Conservation (phyloP, 2,113 vertebrate species). For the Vulpes vulpes region DNA sequence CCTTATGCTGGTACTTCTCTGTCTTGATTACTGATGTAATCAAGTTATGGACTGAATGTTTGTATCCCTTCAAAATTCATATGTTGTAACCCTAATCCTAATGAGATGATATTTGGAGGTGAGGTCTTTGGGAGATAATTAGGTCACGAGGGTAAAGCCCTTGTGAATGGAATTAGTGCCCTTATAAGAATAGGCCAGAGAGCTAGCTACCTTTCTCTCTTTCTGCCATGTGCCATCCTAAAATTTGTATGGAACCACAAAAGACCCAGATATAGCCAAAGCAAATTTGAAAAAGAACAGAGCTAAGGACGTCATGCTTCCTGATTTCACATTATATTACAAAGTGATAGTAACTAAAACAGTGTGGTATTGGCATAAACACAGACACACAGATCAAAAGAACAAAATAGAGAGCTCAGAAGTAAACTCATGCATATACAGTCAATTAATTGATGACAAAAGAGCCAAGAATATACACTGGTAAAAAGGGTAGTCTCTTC, state of each 20-base stretch:
- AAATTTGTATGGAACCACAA: neutral
- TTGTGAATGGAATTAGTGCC: neutral
- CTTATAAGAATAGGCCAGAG: neutral
- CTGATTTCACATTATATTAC: neutral
- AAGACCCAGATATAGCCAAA: neutral
- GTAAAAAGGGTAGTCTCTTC: neutral
- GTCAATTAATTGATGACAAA: neutral
- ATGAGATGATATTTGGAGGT: neutral
- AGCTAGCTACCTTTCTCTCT: neutral
- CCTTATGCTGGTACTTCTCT: neutral
- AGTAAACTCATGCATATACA: neutral
- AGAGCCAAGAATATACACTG: neutral
- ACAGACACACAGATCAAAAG: neutral
- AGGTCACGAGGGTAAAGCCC: neutral
- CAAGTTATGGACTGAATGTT: neutral
- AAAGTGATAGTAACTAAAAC: neutral
- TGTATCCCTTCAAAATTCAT: neutral
- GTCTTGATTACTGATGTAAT: neutral
- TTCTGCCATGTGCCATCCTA: neutral
- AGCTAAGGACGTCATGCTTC: neutral
- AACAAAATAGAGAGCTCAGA: neutral
- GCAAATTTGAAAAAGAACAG: neutral
- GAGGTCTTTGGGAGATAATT: neutral
- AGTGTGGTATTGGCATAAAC: neutral
- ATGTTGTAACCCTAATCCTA: neutral